Base-by-base conservation (phyloP, 1,140 invertebrate species). In the Lasioglossum albipes region DNA sequence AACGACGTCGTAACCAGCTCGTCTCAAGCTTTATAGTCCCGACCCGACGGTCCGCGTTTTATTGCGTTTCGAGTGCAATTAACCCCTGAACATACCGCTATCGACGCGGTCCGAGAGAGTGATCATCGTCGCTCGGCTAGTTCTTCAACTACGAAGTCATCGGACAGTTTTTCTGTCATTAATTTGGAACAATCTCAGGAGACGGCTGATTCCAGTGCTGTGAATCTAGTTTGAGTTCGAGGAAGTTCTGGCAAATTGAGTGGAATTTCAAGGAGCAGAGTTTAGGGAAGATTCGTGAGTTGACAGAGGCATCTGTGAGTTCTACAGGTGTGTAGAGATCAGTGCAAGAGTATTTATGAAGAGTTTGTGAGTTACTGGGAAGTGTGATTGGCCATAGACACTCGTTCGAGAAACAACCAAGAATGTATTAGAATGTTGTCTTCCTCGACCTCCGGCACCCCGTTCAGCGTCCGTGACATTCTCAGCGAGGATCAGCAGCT, bases 401-500 rank as follows among this genome's bases (percentile, higher is more conserved):
- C 45, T 3, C 36, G 36, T 13, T 2, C 12, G 70, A 57, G 1
- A 61, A 49, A 2, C 0, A 45, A 5, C 2, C 9, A 66, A 89
- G 57, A 65, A 91, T 91, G 90, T 79, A 74, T 75, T 91, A 90
- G 83, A 77, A 93, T 93, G 93, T 86, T 93, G 82, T 86, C 92
- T 0, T 89, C 90, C 36, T 88, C 90, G 61, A 89, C 90, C n/a
- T 91, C 94, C 0, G 92, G 92, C 27, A 97, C 96, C 12, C 96
- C 96, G 20, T 97, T 97, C 90, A 96, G 96, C 71, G 96, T 97
- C 81, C 96, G 96, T 82, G 96, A 96, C 83, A 97, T 96, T 88
- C 91, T 96, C 73, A 96, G 87, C 85, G 91, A 90, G 41, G 91
- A 92, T 81, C 92, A 93, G 36, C 89, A 91, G 42, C 83, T 93